Evolutionary conservation across 2,113 vertebrate species (phyloP), one percentile per base, ranked within the genome.

Genomic region (Ciconia boyciana): DNA sequence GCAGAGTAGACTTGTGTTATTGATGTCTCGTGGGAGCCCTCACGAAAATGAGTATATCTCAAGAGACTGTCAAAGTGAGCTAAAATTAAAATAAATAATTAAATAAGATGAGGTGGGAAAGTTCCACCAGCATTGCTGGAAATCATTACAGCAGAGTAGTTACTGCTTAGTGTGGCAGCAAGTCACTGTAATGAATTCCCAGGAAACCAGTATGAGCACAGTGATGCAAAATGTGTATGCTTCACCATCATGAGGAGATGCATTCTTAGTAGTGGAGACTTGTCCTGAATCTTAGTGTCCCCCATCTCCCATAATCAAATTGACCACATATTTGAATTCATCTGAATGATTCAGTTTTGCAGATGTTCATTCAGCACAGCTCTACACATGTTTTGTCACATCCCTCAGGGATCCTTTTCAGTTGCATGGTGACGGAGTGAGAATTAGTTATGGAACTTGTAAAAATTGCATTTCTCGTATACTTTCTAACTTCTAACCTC

Each of bases 61-160:
- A 52, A 64, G 77, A 93, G 78, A 81, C 34, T 68, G 34, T 65
- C 58, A 89, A 69, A 75, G 57, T 4, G 36, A 90, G 76, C 81
- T 91, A 87, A 89, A 96, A 94, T 79, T 82, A 86, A 95, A 96
- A 94, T 94, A 97, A 97, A 97, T 93, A 94, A 96, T 96, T 91
- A 89, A 95, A 94, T 79, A 68, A 60, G 41, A 70, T 46, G 79
- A 94, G 29, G 71, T 82, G 71, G 49, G n/a, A 62, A 88, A 92
- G 60, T 93, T 96, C 28, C 21, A 78, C 48, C 32, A 86, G 41
- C 64, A 77, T 44, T 94, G 41, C 76, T 87, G 75, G 69, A 94
- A 95, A 80, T 92, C 51, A 90, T 93, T 96, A 64, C 32, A 49
- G 29, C 31, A 75, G 24, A 66, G 54, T 57, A 81, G 34, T 83